Evolutionary conservation across 1,140 invertebrate species (phyloP).

Genomic region (Bombus superbus): DNA sequence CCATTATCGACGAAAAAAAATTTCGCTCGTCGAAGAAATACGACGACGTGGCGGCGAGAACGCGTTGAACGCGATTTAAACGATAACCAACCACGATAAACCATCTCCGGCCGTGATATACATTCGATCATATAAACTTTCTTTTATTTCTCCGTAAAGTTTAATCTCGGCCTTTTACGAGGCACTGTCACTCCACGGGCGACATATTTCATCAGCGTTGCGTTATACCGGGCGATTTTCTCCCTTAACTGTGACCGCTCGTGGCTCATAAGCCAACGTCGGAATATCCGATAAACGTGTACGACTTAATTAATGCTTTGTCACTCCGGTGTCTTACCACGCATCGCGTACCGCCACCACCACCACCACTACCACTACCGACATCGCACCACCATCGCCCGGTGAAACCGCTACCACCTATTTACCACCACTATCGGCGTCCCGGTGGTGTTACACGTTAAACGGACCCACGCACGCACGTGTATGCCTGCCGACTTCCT

Average conservation of each 20-base stretch:
- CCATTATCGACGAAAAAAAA: conserved; percentile 7
- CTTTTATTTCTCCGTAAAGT: conserved; percentile 53
- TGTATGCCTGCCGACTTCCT: conserved; percentile 43
- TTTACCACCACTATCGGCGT: neutral
- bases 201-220: conserved; percentile 65
- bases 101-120: conserved; percentile 9
- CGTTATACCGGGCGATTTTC: conserved; percentile 66
- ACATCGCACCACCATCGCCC: neutral
- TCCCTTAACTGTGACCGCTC: conserved; percentile 32
- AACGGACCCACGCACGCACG: conserved; percentile 53
- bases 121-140: conserved; percentile 40
- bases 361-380: neutral
- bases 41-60: neutral
- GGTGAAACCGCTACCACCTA: neutral
- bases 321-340: conserved; percentile 67
- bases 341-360: neutral
- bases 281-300: conserved; percentile 70
- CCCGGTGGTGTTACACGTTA: conserved; percentile 2
- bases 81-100: conserved; percentile 17
- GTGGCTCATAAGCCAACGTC: conserved; percentile 54
- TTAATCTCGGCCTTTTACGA: conserved; percentile 66
- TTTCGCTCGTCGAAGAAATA: neutral
- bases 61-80: neutral
- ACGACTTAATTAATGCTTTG: conserved; percentile 71
- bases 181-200: conserved; percentile 50